phyloP scores from a whole-genome alignment of 2,888 invertebrate genomes.

The Patella depressa region DNA sequence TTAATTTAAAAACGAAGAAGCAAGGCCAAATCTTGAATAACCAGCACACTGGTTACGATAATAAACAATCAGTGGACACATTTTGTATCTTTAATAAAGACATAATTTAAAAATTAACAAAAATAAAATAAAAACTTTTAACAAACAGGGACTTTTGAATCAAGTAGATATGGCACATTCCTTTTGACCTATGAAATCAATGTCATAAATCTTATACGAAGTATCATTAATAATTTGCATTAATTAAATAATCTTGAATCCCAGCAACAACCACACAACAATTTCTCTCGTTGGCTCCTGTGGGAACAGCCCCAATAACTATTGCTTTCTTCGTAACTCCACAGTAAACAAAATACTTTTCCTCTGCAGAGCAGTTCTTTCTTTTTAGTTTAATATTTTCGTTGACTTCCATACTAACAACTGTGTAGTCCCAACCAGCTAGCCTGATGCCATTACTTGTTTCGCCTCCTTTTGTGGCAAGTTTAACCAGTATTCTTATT shows the following conservation, averaged over 20 bases:
- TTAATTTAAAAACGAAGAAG: too few species aligned
- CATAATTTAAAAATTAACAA: too few species aligned
- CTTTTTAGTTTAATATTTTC: not conserved
- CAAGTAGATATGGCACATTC: too few species aligned
- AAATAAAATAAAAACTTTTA: too few species aligned
- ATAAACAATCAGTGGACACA: too few species aligned
- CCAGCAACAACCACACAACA: not conserved
- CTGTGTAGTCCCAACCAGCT: slow-evolving; percentile 1
- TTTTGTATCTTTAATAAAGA: too few species aligned
- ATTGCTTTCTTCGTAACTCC: not conserved
- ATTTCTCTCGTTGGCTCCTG: not conserved
- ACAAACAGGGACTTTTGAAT: too few species aligned
- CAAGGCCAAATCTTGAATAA: too few species aligned
- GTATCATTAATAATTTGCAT: not conserved
- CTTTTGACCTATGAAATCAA: too few species aligned
- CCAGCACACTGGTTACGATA: too few species aligned
- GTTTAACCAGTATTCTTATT: not conserved
- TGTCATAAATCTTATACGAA: too few species aligned
- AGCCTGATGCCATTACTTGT: not conserved
- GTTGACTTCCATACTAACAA: not conserved
- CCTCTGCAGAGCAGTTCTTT: not conserved
- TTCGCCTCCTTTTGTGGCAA: not conserved
- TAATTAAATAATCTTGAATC: not conserved
- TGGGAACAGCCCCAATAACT: not conserved
- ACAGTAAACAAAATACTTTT: slow-evolving; percentile 5